These are phyloP conservation scores for Ciconia boyciana DNA, from an alignment of 2,113 vertebrate genomes.

Conservation along the genomic window DNA sequence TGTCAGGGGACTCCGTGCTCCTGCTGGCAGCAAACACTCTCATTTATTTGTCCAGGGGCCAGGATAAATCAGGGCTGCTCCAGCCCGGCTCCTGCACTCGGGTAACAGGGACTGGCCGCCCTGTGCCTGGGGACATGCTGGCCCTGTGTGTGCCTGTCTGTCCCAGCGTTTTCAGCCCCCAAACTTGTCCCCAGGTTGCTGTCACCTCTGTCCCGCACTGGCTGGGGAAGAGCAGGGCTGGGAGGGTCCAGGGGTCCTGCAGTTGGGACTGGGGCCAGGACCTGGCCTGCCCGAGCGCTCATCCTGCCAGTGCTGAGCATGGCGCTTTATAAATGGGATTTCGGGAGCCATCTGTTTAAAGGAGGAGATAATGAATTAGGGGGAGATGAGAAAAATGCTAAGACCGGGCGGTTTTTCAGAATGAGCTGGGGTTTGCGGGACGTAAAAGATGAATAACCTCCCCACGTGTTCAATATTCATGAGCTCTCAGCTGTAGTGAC, in stretches of 20 bases:
- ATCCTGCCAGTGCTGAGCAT: slow-evolving; percentile 8
- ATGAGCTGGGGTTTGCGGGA: slow-evolving; percentile 49
- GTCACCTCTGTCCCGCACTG: fast-evolving
- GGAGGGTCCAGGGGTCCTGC: background rate
- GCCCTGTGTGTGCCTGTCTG: fast-evolving
- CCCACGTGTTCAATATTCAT: slow-evolving; percentile 59
- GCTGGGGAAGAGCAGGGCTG: background rate
- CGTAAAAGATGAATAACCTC: slow-evolving; percentile 63
- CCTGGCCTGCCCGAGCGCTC: fast-evolving
- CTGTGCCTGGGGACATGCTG: background rate
- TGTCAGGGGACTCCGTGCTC: background rate
- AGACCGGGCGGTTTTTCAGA: slow-evolving; percentile 57
- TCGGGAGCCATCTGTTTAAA: slow-evolving; percentile 55
- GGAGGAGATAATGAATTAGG: slow-evolving; percentile 55
- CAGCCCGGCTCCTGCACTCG: background rate
- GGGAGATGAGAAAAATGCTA: slow-evolving; percentile 60
- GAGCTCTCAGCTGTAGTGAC: slow-evolving; percentile 47
- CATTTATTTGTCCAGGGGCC: background rate
- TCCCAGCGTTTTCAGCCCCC: background rate
- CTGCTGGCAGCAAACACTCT: slow-evolving; percentile 16
- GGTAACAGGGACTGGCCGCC: background rate
- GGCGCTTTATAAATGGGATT: slow-evolving; percentile 21
- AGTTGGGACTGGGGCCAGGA: fast-evolving
- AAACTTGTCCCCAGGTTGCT: background rate
- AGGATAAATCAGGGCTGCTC: slow-evolving; percentile 32